A percentile compares a stretch with the other conserved stretches of the same genome.
Conservation (phyloP, 2,888 invertebrate species). For the Mantis religiosa region DNA sequence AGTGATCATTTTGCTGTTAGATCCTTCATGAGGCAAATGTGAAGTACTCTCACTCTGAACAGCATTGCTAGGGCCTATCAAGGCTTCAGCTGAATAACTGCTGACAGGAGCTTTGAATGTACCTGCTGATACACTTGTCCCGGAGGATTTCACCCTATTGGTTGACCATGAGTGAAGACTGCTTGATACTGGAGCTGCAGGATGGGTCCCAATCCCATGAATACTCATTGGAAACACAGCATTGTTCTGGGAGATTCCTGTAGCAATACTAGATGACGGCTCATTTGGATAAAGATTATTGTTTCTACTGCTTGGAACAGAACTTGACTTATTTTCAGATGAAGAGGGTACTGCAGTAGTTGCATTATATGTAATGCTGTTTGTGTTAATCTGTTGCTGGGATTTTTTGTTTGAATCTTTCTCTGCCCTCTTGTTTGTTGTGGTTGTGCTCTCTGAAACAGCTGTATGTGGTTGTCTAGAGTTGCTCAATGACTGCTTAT, state of each 20-base stretch:
- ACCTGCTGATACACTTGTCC: not conserved
- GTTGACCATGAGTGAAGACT: not conserved
- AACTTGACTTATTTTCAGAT: not conserved
- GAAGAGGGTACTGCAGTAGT: not conserved
- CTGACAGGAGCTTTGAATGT: conserved; percentile 34
- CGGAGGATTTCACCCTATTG: not conserved
- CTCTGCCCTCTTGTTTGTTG: not conserved
- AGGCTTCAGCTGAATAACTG: conserved; percentile 45
- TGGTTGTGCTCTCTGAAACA: not conserved
- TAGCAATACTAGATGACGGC: not conserved
- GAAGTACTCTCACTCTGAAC: not conserved
- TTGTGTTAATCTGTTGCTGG: not conserved
- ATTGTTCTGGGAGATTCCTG: conserved; percentile 1
- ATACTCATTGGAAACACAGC: not conserved
- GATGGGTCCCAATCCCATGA: not conserved
- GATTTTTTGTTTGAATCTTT: not conserved
- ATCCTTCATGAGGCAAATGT: not conserved
- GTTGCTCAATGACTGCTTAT: not conserved
- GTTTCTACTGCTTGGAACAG: not conserved
- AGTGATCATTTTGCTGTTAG: conserved; percentile 20
- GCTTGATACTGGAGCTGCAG: not conserved
- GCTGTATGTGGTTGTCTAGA: not conserved
- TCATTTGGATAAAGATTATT: conserved; percentile 1
- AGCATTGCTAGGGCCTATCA: conserved; percentile 39
- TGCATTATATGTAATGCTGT: not conserved